A percentile compares a stretch with the other conserved stretches of the same genome.
Evolutionary conservation across 2,113 vertebrate genomes (phyloP).

Genomic region (Heptranchias perlo): DNA sequence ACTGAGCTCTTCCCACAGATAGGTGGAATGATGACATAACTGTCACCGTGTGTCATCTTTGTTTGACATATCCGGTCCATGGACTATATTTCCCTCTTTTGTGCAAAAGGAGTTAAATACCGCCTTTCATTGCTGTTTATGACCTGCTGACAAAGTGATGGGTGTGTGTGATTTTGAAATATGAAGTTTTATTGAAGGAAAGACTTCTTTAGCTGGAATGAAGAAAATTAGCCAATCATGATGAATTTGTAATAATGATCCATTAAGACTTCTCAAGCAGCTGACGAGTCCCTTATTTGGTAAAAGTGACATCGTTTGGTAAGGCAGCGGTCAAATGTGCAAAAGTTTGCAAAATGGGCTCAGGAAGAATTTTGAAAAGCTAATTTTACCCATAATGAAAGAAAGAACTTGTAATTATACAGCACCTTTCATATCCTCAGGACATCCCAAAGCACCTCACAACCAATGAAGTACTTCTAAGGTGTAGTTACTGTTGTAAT

Average conservation of each 20-base stretch:
- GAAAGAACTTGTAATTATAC: background rate
- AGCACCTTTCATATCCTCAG: background rate
- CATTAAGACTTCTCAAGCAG: background rate
- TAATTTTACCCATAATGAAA: background rate
- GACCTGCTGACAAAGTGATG: background rate
- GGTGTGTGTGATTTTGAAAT: background rate
- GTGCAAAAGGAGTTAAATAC: background rate
- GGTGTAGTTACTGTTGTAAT: background rate
- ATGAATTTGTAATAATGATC: background rate
- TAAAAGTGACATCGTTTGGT: background rate
- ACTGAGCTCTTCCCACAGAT: background rate
- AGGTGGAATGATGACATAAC: background rate
- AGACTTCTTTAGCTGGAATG: background rate
- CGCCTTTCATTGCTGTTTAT: background rate
- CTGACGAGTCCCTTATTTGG: background rate
- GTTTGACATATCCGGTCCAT: background rate
- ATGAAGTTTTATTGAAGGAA: background rate
- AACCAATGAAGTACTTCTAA: background rate
- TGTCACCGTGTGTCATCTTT: background rate
- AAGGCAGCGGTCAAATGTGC: no score
- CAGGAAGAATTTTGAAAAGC: background rate
- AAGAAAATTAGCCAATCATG: background rate
- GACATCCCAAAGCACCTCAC: background rate
- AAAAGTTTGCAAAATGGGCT: no score
- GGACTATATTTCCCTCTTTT: background rate